Conservation (phyloP, 2,888 invertebrate species). For the Boloria euphrosyne region DNA sequence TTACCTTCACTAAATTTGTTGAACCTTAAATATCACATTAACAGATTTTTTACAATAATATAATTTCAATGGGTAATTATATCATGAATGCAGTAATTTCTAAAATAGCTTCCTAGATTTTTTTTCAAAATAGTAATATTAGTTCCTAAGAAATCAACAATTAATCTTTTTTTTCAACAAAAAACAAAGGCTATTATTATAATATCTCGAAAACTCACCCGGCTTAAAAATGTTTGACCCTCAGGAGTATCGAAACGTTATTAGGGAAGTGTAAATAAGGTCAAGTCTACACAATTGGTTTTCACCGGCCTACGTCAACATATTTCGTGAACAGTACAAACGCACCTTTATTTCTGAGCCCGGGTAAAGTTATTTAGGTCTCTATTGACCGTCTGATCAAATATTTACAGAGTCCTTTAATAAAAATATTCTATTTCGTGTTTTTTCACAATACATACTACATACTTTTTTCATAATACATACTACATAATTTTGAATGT, state of each 20-base stretch:
- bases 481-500: not conserved
- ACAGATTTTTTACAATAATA: too few species aligned
- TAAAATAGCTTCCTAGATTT: too few species aligned
- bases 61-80: too few species aligned
- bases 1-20: too few species aligned
- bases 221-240: constrained; percentile 54
- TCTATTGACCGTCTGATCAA: constrained; percentile 31
- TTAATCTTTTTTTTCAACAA: not conserved
- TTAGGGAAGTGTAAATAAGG: constrained; percentile 64
- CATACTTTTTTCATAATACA: too few species aligned
- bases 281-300: constrained; percentile 53
- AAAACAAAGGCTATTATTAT: constrained; percentile 23
- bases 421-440: constrained; percentile 32
- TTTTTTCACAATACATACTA: constrained; percentile 12
- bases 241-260: constrained; percentile 51
- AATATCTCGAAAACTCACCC: constrained; percentile 35
- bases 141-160: not conserved
- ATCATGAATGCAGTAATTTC: too few species aligned
- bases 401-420: constrained; percentile 34
- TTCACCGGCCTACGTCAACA: constrained; percentile 48
- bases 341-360: constrained; percentile 35
- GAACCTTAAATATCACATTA: too few species aligned
- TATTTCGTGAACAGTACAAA: constrained; percentile 48
- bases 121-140: too few species aligned
- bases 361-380: constrained; percentile 27